These are phyloP conservation scores for Lepisosteus oculatus DNA, from an alignment of 2,113 vertebrate genomes.

Conservation along the genomic window DNA sequence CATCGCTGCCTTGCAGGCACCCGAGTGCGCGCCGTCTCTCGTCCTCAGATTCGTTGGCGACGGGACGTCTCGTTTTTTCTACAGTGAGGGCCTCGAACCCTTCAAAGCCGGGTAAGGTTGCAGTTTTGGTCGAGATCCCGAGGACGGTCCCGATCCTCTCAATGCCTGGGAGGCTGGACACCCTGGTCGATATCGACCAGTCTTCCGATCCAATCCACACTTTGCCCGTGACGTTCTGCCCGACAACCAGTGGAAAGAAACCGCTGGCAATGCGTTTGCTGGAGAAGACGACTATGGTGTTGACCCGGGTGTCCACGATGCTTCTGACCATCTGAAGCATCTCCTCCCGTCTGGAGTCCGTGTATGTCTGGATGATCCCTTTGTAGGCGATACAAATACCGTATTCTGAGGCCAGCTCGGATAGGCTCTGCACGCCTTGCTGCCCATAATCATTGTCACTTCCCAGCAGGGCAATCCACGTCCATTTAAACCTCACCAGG, in stretches of 20 bases:
- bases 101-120: constrained; percentile 57
- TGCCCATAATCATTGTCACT: constrained; percentile 73
- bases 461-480: constrained; percentile 69
- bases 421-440: constrained; percentile 58
- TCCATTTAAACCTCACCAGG: constrained; percentile 65
- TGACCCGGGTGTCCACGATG: constrained; percentile 56
- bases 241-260: constrained; percentile 61
- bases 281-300: constrained; percentile 68
- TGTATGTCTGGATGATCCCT: constrained; percentile 56
- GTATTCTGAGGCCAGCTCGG: constrained; percentile 21
- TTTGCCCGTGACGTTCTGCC: constrained; percentile 54
- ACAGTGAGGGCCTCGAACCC: constrained; percentile 44
- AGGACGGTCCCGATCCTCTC: constrained; percentile 67
- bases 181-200: constrained; percentile 60
- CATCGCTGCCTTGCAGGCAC: constrained; percentile 65
- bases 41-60: accelerated
- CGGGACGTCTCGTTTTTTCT: constrained; percentile 24
- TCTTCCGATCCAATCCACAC: constrained; percentile 81
- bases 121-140: constrained; percentile 56
- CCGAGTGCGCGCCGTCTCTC: neutral
- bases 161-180: constrained; percentile 57
- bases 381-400: constrained; percentile 73
- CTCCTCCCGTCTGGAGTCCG: constrained; percentile 10
- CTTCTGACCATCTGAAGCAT: constrained; percentile 54
- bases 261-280: constrained; percentile 49